Evolutionary conservation across 2,888 invertebrate genomes (phyloP), one percentile per base, ranked within the genome.

Genomic region (Tipula helvola): DNA sequence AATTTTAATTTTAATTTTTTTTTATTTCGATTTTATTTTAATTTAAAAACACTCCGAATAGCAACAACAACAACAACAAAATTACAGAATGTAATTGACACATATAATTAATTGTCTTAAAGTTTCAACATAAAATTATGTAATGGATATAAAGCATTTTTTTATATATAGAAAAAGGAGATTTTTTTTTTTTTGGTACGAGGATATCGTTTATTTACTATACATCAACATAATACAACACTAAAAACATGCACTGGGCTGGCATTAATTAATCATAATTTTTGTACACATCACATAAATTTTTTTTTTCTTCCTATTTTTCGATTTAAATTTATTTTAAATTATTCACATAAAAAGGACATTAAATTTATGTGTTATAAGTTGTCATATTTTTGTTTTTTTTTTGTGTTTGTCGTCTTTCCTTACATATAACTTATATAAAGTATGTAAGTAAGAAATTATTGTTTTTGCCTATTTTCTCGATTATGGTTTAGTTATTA

Each of bases 91-190:
- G 71, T 71, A 71, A 71, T 71, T 71, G 71, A 71, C 71, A 71
- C 71, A 71, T 71, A 71, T 71, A 71, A 71, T 71, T 71, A 71
- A 71, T 71, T 71, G 71, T 71, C 71, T 71, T 71, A 71, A 71
- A 71, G 71, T 71, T 71, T 28, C n/a, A 28, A 57, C 52, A 16
- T 57, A 57, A 57, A 57, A 16, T 57, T 57, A 57, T 57, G 44
- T 44, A 44, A 57, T 57, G 52, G n/a, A 57, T 57, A 5, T 57
- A 44, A 16, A 57, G 52, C 52, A 57, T 1, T 16, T 16, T 5
- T 39, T 7, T 39, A 39, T 39, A 5, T 52, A 7, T 52, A 52
- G 5, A 16, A 12, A 44, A 44, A 44, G 52, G 16, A 44, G 44
- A 52, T 52, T 71, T 71, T 71, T 71, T 8, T 5, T 52, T 16